Evolutionary conservation across 2,888 invertebrate genomes (phyloP).

Genomic region (Campoplex nolae): DNA sequence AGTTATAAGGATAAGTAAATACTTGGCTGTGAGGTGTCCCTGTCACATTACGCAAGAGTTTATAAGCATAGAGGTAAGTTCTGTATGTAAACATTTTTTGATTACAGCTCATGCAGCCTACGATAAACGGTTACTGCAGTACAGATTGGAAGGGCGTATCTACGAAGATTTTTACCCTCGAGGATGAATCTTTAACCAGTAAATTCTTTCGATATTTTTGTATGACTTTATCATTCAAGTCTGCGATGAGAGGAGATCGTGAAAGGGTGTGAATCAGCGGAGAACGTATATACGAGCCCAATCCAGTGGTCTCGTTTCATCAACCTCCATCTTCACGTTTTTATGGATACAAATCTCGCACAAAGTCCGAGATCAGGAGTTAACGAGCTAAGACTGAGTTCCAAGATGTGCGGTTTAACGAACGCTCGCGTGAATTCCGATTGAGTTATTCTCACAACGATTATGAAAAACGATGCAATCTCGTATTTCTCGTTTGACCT

Average conservation of each 20-base stretch:
- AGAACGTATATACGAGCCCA: slow-evolving; percentile 12
- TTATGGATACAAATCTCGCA: not conserved
- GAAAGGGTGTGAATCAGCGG: not conserved
- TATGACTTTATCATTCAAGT: not conserved
- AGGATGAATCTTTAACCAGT: not conserved
- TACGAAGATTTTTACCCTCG: not conserved
- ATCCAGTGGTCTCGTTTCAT: slow-evolving; percentile 10
- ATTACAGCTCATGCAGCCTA: not conserved
- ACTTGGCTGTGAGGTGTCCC: slow-evolving; percentile 19
- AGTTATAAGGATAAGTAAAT: not conserved
- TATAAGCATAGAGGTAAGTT: not conserved
- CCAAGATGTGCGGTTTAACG: not conserved
- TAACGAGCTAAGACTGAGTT: not conserved
- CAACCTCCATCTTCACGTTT: not conserved
- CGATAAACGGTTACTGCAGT: not conserved
- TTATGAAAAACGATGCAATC: slow-evolving; percentile 6
- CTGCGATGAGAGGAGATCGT: not conserved
- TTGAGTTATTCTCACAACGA: slow-evolving; percentile 7
- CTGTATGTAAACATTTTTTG: not conserved
- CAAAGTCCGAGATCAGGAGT: slow-evolving; percentile 17
- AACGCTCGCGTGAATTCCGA: not conserved
- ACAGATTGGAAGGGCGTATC: not conserved
- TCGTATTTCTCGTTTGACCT: not conserved
- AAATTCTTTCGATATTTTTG: not conserved
- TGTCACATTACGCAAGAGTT: slow-evolving; percentile 20